phyloP scores from a whole-genome alignment of 2,113 vertebrate species.

The Mus spicilegus region DNA sequence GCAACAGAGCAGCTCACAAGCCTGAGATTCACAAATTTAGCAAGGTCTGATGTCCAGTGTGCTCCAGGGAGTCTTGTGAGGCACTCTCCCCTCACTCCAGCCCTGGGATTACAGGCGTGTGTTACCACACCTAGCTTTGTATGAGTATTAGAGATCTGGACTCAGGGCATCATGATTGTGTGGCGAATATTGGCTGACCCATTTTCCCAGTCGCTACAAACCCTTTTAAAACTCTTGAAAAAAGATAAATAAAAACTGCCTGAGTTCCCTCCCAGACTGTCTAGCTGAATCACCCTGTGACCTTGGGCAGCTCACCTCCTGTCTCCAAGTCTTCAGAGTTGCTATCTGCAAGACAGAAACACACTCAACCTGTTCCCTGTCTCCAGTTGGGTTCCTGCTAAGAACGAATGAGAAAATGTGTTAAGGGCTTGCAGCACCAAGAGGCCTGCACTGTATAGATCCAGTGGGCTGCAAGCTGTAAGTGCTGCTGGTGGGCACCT shows the following conservation, averaged over 20 bases:
- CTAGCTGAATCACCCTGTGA: neutral
- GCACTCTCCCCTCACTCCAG: neutral
- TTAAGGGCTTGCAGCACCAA: neutral
- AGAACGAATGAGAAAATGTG: neutral
- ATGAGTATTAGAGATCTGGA: neutral
- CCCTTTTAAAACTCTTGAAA: neutral
- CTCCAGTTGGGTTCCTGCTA: neutral
- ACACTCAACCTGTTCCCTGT: fast-evolving
- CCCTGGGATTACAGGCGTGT: neutral
- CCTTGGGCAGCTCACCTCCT: fast-evolving
- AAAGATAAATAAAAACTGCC: no score
- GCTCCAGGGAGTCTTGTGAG: neutral
- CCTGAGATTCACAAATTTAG: neutral
- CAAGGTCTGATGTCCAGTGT: neutral
- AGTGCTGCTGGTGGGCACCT: neutral
- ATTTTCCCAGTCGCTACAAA: neutral
- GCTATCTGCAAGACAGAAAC: neutral
- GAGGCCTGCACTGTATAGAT: neutral
- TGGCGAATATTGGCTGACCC: neutral
- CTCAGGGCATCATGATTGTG: neutral
- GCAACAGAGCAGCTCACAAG: neutral
- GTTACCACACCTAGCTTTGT: no score
- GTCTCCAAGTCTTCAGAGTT: neutral
- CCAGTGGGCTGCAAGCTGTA: neutral
- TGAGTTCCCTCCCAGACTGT: neutral